Conservation (phyloP, 1,140 invertebrate genomes). For the Leptonema lineaticorne region DNA sequence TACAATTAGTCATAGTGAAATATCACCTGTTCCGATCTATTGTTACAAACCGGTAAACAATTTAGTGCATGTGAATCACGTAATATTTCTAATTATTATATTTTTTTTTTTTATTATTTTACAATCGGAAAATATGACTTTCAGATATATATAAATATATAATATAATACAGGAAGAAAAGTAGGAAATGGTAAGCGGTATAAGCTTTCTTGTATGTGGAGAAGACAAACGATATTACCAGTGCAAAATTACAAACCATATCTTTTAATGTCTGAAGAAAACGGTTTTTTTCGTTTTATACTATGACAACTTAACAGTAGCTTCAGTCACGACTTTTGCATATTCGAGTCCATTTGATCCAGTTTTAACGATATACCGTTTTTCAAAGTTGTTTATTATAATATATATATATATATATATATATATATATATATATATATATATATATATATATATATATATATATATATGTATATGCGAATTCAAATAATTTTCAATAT, state of each 20-base stretch:
- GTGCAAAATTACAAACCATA: background rate
- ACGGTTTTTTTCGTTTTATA: background rate
- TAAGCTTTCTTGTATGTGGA: background rate
- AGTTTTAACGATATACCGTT: slow-evolving; percentile 11
- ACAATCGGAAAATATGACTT: too few species aligned
- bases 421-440: too few species aligned
- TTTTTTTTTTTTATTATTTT: too few species aligned
- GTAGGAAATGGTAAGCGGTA: too few species aligned
- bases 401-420: too few species aligned
- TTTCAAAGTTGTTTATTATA: background rate
- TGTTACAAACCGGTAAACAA: slow-evolving; percentile 11
- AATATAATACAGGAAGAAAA: too few species aligned
- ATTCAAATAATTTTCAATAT: too few species aligned
- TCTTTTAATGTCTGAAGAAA: slow-evolving; percentile 4
- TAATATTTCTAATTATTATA: slow-evolving; percentile 13
- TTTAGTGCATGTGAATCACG: background rate
- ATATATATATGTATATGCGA: too few species aligned
- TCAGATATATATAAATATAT: too few species aligned
- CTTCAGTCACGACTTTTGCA: slow-evolving; percentile 14
- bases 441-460: too few species aligned
- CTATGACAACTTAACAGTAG: slow-evolving; percentile 2
- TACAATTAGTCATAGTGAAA: slow-evolving; percentile 16
- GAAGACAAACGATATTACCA: slow-evolving; percentile 9
- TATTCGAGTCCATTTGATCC: slow-evolving; percentile 2
- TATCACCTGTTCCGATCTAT: slow-evolving; percentile 18